Evolutionary conservation across 2,797 vertebrate genomes (phyloP).

Genomic region (Catharus ustulatus): DNA sequence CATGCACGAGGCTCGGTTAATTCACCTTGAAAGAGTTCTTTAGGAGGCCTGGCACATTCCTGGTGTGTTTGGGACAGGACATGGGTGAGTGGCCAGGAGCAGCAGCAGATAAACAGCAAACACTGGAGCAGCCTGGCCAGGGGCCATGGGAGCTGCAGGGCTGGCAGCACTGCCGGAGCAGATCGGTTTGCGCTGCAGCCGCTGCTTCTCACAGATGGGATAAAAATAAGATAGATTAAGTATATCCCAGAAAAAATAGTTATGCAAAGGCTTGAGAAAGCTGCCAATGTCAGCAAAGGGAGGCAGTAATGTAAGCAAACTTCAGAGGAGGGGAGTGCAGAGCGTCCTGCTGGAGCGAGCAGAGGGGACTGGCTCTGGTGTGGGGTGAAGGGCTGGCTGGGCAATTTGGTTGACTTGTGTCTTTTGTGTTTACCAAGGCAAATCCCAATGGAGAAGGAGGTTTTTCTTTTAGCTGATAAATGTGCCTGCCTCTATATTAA

Average conservation of each 20-base stretch:
- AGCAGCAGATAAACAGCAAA: background rate
- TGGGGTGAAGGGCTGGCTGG: background rate
- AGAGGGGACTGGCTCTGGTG: background rate
- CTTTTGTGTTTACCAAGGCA: constrained; percentile 10
- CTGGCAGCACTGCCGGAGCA: background rate
- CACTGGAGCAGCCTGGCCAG: background rate
- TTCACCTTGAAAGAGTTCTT: constrained; percentile 27
- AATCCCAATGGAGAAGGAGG: background rate
- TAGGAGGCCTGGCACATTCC: background rate
- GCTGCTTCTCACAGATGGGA: constrained; percentile 57
- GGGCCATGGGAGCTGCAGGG: background rate
- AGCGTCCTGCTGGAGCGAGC: background rate
- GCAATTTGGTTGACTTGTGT: background rate
- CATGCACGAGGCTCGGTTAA: background rate
- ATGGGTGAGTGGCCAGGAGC: constrained; percentile 25
- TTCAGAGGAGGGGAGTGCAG: constrained; percentile 34
- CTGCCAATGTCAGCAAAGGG: constrained; percentile 61
- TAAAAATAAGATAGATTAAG: constrained; percentile 74
- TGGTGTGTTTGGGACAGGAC: background rate
- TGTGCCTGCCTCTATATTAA: background rate
- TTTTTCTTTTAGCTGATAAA: constrained; percentile 27
- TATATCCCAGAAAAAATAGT: constrained; percentile 70
- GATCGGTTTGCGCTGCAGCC: background rate
- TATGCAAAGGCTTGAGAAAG: constrained; percentile 56
- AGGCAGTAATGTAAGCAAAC: constrained; percentile 49